These are phyloP conservation scores for Lanius collurio DNA, from an alignment of 2,113 vertebrate species.

Conservation along the genomic window DNA sequence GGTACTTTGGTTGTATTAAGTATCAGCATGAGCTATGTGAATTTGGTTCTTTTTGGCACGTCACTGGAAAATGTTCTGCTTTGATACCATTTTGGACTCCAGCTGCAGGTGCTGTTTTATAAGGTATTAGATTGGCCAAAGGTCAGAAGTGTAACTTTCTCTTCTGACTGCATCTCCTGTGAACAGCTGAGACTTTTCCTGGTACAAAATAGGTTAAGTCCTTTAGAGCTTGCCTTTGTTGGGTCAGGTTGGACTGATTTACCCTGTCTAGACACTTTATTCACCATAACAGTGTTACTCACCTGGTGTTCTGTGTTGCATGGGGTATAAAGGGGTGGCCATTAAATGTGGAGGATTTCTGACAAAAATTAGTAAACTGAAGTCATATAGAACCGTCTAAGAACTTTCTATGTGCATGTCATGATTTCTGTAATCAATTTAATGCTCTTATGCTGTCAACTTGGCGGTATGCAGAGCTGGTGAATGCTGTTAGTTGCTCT, in stretches of 20 bases:
- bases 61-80: not conserved
- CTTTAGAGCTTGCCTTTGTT: not conserved
- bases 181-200: not conserved
- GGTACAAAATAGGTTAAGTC: not conserved
- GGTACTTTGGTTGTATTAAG: not conserved
- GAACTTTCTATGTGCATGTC: not conserved
- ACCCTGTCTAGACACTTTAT: not conserved
- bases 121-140: not conserved
- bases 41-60: not conserved
- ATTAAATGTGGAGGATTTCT: not conserved
- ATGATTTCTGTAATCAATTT: not conserved
- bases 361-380: not conserved
- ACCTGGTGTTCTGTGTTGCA: not conserved
- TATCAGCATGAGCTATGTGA: not conserved
- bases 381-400: not conserved
- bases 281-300: not conserved
- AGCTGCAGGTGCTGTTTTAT: not conserved
- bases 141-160: not conserved
- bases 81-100: not conserved
- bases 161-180: not conserved
- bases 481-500: not conserved
- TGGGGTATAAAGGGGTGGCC: not conserved
- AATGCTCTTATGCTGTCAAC: not conserved
- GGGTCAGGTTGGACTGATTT: not conserved
- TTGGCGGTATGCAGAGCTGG: not conserved